phyloP scores from a whole-genome alignment of 2,113 vertebrate genomes.

The Serilophus lunatus region DNA sequence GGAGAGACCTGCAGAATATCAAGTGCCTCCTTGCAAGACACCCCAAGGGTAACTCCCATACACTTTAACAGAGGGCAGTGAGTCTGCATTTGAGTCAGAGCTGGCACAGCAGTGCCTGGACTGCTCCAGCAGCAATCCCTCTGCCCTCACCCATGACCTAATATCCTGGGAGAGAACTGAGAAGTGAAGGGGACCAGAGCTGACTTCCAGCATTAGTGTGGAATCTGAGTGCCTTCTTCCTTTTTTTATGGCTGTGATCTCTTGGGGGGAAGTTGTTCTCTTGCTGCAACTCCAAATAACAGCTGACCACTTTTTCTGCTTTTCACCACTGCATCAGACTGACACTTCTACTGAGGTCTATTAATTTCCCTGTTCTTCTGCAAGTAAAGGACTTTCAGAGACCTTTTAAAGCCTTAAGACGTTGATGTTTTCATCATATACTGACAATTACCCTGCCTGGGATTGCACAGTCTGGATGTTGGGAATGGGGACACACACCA shows the following conservation, averaged over 20 bases:
- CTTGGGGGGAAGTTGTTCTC: background rate
- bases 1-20: background rate
- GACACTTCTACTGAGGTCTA: background rate
- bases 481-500: background rate
- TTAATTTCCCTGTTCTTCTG: background rate
- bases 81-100: background rate
- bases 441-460: background rate
- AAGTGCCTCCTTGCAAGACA: fast-evolving
- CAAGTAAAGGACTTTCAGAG: background rate
- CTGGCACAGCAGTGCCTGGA: background rate
- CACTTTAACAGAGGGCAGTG: background rate
- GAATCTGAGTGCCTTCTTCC: background rate
- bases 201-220: background rate
- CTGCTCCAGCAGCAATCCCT: background rate
- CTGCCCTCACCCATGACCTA: background rate
- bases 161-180: background rate
- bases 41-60: background rate
- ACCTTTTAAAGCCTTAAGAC: background rate
- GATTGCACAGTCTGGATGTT: background rate
- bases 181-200: background rate
- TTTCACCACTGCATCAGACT: background rate
- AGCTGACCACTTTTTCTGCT: background rate
- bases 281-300: background rate
- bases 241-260: background rate
- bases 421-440: background rate